Conservation (phyloP, 1,140 invertebrate genomes). For the Trachymyrmex septentrionalis region DNA sequence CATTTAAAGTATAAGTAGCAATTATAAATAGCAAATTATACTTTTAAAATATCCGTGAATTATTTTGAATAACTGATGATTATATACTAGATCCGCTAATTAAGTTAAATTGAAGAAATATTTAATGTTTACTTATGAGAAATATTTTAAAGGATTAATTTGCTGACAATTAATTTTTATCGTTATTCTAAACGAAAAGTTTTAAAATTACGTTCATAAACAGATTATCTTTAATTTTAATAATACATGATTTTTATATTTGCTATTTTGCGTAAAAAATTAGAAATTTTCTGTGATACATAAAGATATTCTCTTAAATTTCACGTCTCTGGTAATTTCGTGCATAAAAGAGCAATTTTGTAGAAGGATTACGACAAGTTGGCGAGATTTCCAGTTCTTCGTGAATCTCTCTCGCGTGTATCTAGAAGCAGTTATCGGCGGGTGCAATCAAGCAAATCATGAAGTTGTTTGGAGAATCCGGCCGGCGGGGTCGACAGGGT, state of each 20-base stretch:
- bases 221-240: not conserved
- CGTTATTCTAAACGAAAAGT: not conserved
- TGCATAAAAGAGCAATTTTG: conserved; percentile 34
- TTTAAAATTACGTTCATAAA: not conserved
- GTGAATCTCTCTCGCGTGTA: conserved; percentile 70
- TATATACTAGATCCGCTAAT: not conserved
- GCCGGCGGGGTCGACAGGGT: conserved; percentile 72
- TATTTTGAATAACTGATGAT: not conserved
- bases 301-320: conserved; percentile 1
- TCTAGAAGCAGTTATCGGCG: conserved; percentile 74
- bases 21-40: conserved; percentile 9
- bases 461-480: conserved; percentile 80
- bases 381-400: conserved; percentile 57
- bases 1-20: not conserved
- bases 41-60: not conserved
- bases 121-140: not conserved
- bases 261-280: conserved; percentile 2
- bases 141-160: not conserved
- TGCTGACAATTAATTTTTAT: not conserved
- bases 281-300: not conserved
- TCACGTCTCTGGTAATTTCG: not conserved
- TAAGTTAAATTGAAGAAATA: not conserved
- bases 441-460: conserved; percentile 84
- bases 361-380: conserved; percentile 47
- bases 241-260: conserved; percentile 13